Evolutionary conservation across 2,113 vertebrate genomes (phyloP).

Genomic region (Nettapus auritus): DNA sequence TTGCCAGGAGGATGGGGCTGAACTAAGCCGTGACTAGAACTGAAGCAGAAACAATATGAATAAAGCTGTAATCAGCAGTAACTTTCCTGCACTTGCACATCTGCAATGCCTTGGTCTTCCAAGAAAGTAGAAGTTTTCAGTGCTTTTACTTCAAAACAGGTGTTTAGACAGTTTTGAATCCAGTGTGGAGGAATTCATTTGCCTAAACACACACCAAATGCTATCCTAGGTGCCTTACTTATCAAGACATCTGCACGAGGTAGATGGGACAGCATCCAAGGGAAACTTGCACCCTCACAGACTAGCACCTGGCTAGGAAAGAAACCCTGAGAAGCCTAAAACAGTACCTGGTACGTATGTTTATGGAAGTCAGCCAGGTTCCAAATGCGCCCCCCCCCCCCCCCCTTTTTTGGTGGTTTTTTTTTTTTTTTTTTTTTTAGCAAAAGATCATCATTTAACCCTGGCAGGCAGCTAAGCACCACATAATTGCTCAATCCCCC

Average conservation of each 20-base stretch:
- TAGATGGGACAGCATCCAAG: neutral
- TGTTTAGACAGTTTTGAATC: neutral
- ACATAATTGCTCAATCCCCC: neutral
- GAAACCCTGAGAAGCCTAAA: neutral
- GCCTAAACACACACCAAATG: neutral
- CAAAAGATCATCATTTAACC: neutral
- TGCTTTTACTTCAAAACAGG: neutral
- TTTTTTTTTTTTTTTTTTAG: neutral
- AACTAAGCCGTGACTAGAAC: neutral
- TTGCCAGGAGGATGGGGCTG: neutral
- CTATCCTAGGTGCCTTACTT: neutral
- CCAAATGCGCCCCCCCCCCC: too few species aligned
- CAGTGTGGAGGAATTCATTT: neutral
- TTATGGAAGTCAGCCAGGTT: neutral
- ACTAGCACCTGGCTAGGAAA: neutral
- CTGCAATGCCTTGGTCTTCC: neutral
- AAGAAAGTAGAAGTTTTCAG: neutral
- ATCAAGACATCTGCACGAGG: neutral
- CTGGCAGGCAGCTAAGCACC: neutral
- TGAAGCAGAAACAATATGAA: neutral
- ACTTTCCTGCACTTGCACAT: neutral
- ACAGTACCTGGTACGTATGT: neutral
- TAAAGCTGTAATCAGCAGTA: neutral
- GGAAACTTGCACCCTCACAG: neutral
- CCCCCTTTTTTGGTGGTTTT: too few species aligned